Conservation (phyloP, 2,113 vertebrate species). For the Poicephalus meyeri region DNA sequence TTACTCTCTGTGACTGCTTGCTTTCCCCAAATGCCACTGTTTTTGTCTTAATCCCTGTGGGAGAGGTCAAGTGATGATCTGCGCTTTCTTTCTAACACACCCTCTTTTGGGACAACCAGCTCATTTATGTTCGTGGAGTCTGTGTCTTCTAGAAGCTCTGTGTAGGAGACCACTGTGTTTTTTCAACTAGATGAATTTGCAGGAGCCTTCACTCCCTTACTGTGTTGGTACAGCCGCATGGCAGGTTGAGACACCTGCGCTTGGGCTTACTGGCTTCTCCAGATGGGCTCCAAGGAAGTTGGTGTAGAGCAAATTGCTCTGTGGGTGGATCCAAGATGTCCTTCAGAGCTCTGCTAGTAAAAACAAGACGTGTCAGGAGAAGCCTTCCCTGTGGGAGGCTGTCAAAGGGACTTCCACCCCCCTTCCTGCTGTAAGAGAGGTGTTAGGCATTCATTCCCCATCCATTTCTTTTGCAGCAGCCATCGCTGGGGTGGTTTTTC, state of each 20-base stretch:
- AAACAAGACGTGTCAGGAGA: not conserved
- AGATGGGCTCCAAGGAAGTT: not conserved
- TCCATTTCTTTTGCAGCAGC: not conserved
- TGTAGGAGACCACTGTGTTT: not conserved
- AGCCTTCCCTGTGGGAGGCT: not conserved
- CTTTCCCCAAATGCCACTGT: not conserved
- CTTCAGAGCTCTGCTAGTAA: not conserved
- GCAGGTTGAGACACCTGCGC: not conserved
- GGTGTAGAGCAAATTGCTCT: fast-evolving
- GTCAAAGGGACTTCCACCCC: not conserved
- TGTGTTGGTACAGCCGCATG: not conserved
- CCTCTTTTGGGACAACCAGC: not conserved
- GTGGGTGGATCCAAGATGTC: not conserved
- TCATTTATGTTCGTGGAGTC: not conserved
- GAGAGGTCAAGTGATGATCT: not conserved
- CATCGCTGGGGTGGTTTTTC: not conserved
- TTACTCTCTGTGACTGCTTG: not conserved
- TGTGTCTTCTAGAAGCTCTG: not conserved
- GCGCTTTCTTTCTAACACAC: not conserved
- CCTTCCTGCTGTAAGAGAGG: not conserved
- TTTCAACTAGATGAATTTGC: not conserved
- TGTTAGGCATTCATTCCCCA: not conserved
- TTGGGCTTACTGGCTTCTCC: not conserved
- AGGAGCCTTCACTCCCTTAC: not conserved
- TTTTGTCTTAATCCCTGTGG: not conserved